These are phyloP conservation scores for Osmerus mordax DNA, from an alignment of 2,113 vertebrate species.

Conservation along the genomic window DNA sequence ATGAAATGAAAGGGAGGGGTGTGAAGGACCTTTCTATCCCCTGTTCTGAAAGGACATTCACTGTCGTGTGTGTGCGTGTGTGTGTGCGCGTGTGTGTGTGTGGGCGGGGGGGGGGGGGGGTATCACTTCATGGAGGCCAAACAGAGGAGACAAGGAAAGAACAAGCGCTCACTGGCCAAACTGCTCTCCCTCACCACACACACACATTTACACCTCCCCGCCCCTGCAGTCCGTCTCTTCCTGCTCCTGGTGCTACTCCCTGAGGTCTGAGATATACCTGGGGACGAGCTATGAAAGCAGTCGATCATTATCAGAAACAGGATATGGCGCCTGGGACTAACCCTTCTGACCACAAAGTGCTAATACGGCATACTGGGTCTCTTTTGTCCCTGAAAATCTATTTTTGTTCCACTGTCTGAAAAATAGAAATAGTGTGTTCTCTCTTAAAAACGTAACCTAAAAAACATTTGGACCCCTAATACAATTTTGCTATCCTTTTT, in stretches of 20 bases:
- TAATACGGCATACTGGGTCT: slow-evolving; percentile 12
- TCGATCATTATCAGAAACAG: slow-evolving; percentile 4
- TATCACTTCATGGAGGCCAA: too few relatives aligned
- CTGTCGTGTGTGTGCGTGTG: too few relatives aligned
- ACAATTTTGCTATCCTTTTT: not conserved
- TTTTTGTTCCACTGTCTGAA: too few relatives aligned
- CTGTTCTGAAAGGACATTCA: too few relatives aligned
- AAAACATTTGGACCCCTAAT: too few relatives aligned
- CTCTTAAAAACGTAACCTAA: too few relatives aligned
- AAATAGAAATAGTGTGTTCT: too few relatives aligned
- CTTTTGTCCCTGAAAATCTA: not conserved
- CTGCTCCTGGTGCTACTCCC: not conserved
- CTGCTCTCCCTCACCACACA: not conserved
- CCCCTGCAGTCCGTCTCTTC: not conserved
- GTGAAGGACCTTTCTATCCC: too few relatives aligned
- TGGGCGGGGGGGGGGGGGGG: too few relatives aligned
- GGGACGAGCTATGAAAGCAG: not conserved
- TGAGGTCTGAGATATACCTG: slow-evolving; percentile 9
- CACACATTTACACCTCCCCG: not conserved
- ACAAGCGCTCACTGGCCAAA: too few relatives aligned
- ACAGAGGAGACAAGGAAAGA: too few relatives aligned
- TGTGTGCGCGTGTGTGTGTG: too few relatives aligned
- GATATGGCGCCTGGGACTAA: not conserved
- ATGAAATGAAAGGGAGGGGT: not conserved
- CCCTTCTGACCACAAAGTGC: not conserved